phyloP scores from a whole-genome alignment of 2,888 invertebrate genomes.

The Philopedon plagiatum region DNA sequence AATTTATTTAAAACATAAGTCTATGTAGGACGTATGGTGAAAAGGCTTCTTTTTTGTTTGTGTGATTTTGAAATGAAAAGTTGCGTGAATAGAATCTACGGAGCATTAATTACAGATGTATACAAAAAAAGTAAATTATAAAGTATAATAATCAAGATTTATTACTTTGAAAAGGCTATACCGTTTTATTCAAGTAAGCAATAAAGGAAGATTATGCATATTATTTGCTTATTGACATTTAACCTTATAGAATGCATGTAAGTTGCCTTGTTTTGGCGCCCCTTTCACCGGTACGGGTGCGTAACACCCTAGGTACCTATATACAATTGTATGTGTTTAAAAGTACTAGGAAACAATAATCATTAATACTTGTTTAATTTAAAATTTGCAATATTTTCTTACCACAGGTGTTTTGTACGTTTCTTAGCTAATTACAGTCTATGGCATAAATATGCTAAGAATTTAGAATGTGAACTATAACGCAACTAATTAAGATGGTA shows the following conservation, averaged over 20 bases:
- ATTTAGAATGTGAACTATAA: conserved; percentile 47
- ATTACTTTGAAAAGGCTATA: not conserved
- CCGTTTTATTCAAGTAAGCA: not conserved
- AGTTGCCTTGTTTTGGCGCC: conserved; percentile 34
- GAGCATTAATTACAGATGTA: not conserved
- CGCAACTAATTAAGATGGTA: not conserved
- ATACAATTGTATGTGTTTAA: not conserved
- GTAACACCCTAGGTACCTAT: too few species aligned
- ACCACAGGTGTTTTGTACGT: not conserved
- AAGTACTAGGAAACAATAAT: not conserved
- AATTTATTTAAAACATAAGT: too few species aligned
- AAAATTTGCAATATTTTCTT: not conserved
- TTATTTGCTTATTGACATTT: conserved; percentile 4
- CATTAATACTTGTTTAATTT: not conserved
- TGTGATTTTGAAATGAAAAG: conserved; percentile 7
- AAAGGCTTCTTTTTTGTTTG: not conserved
- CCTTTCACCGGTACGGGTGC: conserved; percentile 27
- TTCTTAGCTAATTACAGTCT: conserved; percentile 22
- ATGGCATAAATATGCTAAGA: conserved; percentile 52
- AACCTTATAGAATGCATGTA: conserved; percentile 21
- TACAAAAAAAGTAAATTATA: not conserved
- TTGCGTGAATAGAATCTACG: not conserved
- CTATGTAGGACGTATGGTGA: too few species aligned
- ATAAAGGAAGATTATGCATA: not conserved
- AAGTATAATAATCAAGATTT: not conserved